Percentiles rank a stretch among this genome's conserved stretches.
Conservation (phyloP, 1,140 invertebrate genomes). For the Papilio dardanus region DNA sequence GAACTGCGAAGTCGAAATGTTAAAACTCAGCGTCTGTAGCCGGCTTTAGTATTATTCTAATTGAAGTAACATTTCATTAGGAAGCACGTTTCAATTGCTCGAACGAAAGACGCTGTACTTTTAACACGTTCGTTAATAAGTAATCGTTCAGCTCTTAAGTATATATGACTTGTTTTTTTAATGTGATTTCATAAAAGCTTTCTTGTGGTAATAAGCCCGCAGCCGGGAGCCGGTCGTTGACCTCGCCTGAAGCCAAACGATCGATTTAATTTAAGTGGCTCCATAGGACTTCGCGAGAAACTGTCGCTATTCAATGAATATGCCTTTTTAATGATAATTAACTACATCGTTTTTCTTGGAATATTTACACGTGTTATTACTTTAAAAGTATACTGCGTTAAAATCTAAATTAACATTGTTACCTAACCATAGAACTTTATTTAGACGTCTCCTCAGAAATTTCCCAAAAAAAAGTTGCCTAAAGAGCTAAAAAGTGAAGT, state of each 20-base stretch:
- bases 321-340: neutral
- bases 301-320: constrained; percentile 23
- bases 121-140: neutral
- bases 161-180: constrained; percentile 5
- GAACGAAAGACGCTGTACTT: neutral
- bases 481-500: too few relatives aligned
- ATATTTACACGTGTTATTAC: neutral
- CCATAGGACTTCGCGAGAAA: constrained; percentile 22
- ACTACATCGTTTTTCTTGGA: neutral
- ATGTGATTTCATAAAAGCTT: constrained; percentile 23
- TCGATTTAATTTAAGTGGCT: constrained; percentile 35
- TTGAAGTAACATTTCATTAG: neutral
- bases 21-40: too few relatives aligned
- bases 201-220: constrained; percentile 23
- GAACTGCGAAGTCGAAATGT: too few relatives aligned
- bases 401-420: neutral
- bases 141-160: neutral
- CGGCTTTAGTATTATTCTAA: neutral
- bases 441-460: too few relatives aligned
- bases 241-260: constrained; percentile 30
- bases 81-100: neutral
- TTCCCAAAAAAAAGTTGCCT: too few relatives aligned
- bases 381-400: neutral
- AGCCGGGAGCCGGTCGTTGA: constrained; percentile 26
- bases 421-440: too few relatives aligned